phyloP scores from a whole-genome alignment of 35 echinoderm and acorn worm genomes.

The Hemicentrotus pulcherrimus region DNA sequence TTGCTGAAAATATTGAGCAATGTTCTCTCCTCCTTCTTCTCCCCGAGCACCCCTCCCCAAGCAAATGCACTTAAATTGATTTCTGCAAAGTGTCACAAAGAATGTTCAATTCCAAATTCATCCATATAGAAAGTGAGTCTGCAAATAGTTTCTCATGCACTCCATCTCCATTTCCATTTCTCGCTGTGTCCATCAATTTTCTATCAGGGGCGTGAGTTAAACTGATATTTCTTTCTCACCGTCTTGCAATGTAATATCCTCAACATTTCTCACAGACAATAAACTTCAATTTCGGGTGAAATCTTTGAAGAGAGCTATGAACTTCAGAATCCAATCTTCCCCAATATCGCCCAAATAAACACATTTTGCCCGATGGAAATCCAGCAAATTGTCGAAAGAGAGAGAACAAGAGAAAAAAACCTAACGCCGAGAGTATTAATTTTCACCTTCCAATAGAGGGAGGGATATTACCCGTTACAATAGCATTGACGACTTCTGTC shows the following conservation, averaged over 20 bases:
- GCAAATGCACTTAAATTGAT: background rate
- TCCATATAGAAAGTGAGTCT: background rate
- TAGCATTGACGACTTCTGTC: conserved; percentile 22
- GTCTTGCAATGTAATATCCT: conserved; percentile 38
- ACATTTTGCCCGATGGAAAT: conserved; percentile 31
- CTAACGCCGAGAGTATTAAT: background rate
- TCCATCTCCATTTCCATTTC: background rate
- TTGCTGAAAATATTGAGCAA: background rate
- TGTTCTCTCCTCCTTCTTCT: background rate
- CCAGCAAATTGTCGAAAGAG: conserved; percentile 22
- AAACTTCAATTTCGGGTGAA: conserved; percentile 49
- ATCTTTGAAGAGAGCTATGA: conserved; percentile 40
- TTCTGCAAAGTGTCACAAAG: background rate
- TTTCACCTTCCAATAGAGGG: conserved; percentile 31
- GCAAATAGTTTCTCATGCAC: background rate
- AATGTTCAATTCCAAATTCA: conserved; percentile 4
- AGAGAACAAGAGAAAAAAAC: background rate
- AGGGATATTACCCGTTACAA: conserved; percentile 44
- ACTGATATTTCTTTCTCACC: conserved; percentile 27
- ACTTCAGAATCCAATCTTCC: conserved; percentile 35
- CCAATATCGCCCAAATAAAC: conserved; percentile 35
- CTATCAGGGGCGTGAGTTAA: conserved; percentile 10
- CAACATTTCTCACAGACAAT: conserved; percentile 33
- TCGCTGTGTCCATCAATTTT: background rate
- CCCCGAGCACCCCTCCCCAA: background rate